Evolutionary conservation across 2,888 invertebrate genomes (phyloP), one percentile per base, ranked within the genome.

Genomic region (Cartodere bifasciata): DNA sequence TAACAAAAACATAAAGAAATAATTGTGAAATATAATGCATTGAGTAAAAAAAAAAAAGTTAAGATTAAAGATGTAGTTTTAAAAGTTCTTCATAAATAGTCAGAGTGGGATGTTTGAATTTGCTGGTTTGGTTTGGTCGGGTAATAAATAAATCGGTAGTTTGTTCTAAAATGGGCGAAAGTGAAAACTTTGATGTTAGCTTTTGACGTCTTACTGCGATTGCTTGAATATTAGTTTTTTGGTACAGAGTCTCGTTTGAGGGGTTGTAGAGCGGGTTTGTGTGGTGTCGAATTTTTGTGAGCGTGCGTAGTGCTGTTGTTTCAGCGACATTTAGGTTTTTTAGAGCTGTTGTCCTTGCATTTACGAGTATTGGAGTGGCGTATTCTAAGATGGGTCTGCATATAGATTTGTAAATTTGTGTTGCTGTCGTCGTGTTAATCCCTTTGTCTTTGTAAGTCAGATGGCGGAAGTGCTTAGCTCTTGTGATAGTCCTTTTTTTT

Each of bases 221-320:
- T 3, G 21, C 21, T 29, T 29, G 20, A 4, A 29, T 21, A 9
- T 29, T 28, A n/a, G 12, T 28, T 28, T 10, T 28, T 20, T 13
- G 20, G 10, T 20, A 28, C 13, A 28, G 13, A 13, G 11, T 16
- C 13, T 16, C 12, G 10, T 28, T 27, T 10, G 28, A 20, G 2
- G 17, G 28, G 12, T 28, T 28, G 12, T 28, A 16, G n/a, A 22
- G 11, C 16, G 12, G 17, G 13, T 28, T 28, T 12, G 9, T n/a
- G 17, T 13, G 28, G 7, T 29, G 21, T 17, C 23, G 23, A 16
- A 29, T 3, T 23, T 29, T 22, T 21, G 13, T 29, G 20, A 29
- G 9, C 4, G 11, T 23, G 9, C 29, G 13, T 16, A 22, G 10
- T 9, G n/a, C 12, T 4, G 20, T 22, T 11, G 7, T n/a, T 22